Percentiles rank a stretch among this genome's conserved stretches.
phyloP scores from a whole-genome alignment of 1,140 invertebrate species.

The Nebria ingens region DNA sequence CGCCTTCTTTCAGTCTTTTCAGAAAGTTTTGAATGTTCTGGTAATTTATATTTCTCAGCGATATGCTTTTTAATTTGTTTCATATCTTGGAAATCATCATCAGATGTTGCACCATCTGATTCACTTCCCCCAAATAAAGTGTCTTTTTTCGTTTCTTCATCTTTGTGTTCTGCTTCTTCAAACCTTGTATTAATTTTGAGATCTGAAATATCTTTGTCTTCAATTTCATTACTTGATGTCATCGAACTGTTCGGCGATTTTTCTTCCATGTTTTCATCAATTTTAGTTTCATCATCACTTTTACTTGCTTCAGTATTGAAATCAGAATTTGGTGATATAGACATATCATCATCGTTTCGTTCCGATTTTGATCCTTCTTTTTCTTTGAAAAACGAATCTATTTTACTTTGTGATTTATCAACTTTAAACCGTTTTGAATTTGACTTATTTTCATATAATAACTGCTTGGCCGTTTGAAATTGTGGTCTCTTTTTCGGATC shows the following conservation, averaged over 20 bases:
- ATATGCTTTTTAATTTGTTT: constrained; percentile 14
- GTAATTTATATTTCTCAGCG: constrained; percentile 17
- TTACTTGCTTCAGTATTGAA: constrained; percentile 11
- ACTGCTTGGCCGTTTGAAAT: constrained; percentile 14
- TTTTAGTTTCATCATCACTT: constrained; percentile 15
- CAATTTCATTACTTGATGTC: constrained; percentile 11
- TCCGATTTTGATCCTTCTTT: constrained; percentile 11
- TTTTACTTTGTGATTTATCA: neutral
- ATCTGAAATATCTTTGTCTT: constrained; percentile 16
- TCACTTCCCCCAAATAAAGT: constrained; percentile 10
- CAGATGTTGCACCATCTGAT: constrained; percentile 13
- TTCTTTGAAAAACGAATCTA: constrained; percentile 6
- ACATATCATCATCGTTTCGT: no score
- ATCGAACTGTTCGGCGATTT: neutral
- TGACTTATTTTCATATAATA: neutral
- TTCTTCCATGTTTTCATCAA: constrained; percentile 18
- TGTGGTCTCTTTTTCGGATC: constrained; percentile 1
- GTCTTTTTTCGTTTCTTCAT: constrained; percentile 21
- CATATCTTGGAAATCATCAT: constrained; percentile 14
- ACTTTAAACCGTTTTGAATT: constrained; percentile 4
- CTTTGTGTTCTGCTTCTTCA: no score
- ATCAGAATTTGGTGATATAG: no score
- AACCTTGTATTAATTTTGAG: no score
- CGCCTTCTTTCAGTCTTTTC: constrained; percentile 10
- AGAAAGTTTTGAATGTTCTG: constrained; percentile 12